Evolutionary conservation across 2,113 vertebrate genomes (phyloP).

Genomic region (Probosciger aterrimus): DNA sequence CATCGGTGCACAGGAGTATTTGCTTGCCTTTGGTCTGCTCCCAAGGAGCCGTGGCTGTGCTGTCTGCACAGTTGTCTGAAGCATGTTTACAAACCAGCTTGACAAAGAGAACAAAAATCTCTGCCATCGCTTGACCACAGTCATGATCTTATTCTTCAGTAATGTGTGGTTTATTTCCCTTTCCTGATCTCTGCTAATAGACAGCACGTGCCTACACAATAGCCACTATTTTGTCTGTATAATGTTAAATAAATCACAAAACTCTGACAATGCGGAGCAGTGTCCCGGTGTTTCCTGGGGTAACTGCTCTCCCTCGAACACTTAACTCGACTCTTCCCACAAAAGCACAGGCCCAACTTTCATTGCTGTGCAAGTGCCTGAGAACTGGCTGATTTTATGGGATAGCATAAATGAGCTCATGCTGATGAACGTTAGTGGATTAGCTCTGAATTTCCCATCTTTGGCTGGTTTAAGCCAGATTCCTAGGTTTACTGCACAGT

Average conservation of each 20-base stretch:
- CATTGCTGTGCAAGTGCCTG: slow-evolving; percentile 26
- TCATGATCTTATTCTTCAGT: slow-evolving; percentile 69
- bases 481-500: background rate
- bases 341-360: slow-evolving; percentile 20
- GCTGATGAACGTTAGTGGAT: slow-evolving; percentile 2
- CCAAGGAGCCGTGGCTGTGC: slow-evolving; percentile 1
- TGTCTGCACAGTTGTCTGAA: slow-evolving; percentile 56
- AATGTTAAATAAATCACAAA: slow-evolving; percentile 60
- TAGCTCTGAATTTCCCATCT: slow-evolving; percentile 1
- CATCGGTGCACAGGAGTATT: background rate
- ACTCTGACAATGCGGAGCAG: slow-evolving; percentile 46
- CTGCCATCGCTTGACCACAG: slow-evolving; percentile 64
- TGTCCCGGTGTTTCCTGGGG: slow-evolving; percentile 45
- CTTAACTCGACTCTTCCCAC: slow-evolving; percentile 34
- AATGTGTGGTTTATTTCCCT: slow-evolving; percentile 68
- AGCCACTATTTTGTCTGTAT: slow-evolving; percentile 64
- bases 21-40: background rate
- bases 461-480: slow-evolving; percentile 15
- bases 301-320: slow-evolving; percentile 34
- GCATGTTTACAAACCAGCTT: slow-evolving; percentile 64
- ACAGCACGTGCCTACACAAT: slow-evolving; percentile 69
- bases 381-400: slow-evolving; percentile 59
- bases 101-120: slow-evolving; percentile 47
- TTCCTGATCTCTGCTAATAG: slow-evolving; percentile 65
- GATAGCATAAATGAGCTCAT: slow-evolving; percentile 42